phyloP scores from a whole-genome alignment of 2,113 vertebrate species.

The Candoia aspera region DNA sequence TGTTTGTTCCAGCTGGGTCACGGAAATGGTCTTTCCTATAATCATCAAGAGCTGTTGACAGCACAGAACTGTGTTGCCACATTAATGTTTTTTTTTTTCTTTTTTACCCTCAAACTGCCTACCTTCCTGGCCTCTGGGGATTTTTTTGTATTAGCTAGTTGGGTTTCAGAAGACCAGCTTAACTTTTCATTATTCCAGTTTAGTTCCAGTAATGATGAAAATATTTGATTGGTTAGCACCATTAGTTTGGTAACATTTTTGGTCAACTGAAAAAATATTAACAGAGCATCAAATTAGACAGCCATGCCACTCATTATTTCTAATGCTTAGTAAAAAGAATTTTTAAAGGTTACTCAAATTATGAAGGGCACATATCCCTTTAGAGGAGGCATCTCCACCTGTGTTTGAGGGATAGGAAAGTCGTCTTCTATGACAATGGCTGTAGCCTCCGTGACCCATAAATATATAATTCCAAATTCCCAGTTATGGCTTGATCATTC shows the following conservation, averaged over 20 bases:
- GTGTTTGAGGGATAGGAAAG: background rate
- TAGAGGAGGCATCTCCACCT: background rate
- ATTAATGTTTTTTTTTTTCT: background rate
- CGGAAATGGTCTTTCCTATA: background rate
- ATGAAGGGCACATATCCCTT: background rate
- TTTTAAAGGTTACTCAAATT: background rate
- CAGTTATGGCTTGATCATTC: background rate
- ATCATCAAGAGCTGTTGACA: slow-evolving; percentile 1
- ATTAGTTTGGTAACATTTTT: background rate
- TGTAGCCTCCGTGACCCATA: background rate
- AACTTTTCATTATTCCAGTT: background rate
- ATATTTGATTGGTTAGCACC: background rate
- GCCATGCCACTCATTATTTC: background rate
- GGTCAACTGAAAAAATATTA: background rate
- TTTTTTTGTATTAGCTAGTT: background rate
- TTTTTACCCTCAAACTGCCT: background rate
- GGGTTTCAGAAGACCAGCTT: background rate
- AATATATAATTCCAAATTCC: background rate
- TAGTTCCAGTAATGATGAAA: background rate
- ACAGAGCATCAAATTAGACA: background rate
- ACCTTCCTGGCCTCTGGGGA: background rate
- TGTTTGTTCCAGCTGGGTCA: slow-evolving; percentile 1
- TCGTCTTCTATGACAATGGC: background rate
- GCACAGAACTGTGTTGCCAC: background rate
- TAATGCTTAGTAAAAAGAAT: background rate